Evolutionary conservation across 2,888 invertebrate genomes (phyloP).

Genomic region (Chrysina gloriosa): DNA sequence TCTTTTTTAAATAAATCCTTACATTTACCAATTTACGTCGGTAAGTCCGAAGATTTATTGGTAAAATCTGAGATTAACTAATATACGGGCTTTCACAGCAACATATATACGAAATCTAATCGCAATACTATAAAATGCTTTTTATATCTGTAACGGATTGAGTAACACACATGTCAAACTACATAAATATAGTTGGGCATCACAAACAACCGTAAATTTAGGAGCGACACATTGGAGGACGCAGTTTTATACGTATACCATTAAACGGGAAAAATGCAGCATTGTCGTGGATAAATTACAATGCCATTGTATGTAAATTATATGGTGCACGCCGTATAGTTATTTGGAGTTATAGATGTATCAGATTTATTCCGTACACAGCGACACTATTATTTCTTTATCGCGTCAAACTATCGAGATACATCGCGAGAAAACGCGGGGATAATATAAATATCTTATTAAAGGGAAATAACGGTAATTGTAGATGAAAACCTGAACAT

Average conservation of each 20-base stretch:
- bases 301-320: constrained; percentile 39
- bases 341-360: constrained; percentile 32
- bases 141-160: too few relatives aligned
- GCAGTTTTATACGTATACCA: constrained; percentile 1
- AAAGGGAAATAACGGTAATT: constrained; percentile 37
- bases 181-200: constrained; percentile 10
- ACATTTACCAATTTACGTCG: too few relatives aligned
- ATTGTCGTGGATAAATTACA: constrained; percentile 26
- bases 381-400: constrained; percentile 34
- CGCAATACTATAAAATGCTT: too few relatives aligned
- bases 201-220: neutral
- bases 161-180: neutral
- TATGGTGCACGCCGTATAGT: constrained; percentile 12
- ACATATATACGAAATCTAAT: too few relatives aligned
- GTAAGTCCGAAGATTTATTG: too few relatives aligned
- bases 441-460: constrained; percentile 37
- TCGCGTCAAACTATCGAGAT: constrained; percentile 36
- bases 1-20: too few relatives aligned
- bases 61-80: too few relatives aligned
- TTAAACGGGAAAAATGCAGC: constrained; percentile 13
- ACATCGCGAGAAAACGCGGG: constrained; percentile 21
- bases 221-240: neutral
- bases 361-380: constrained; percentile 21
- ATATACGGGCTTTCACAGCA: too few relatives aligned
- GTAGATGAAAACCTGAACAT: constrained; percentile 34